Base-by-base conservation (phyloP, 2,797 vertebrate species). In the Salarias fasciatus region DNA sequence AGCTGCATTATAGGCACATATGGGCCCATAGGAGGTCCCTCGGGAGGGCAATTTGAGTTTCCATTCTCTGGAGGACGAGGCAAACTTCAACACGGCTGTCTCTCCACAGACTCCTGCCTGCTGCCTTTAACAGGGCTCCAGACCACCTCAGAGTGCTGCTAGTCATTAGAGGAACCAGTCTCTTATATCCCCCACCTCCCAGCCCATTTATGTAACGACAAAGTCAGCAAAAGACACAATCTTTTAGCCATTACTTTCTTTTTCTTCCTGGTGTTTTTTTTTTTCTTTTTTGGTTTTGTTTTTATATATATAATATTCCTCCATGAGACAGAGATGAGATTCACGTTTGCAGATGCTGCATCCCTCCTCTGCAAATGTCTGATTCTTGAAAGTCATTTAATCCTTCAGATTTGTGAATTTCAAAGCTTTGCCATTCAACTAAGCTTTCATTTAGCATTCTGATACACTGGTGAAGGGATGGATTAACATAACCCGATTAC, bases 401-500 rank as follows among this genome's bases (percentile, higher is more conserved):
- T 86, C 80, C 80, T 62, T 68, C 60, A 69, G 72, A 87, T 80
- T 83, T 79, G 63, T 78, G 74, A 85, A 78, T 88, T 84, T 85
- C 72, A 83, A 82, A 83, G 83, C 85, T 78, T 85, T 80, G 74
- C 75, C 77, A 31, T 74, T 68, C 47, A 86, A 54, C 78, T 86
- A 83, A 88, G 82, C 86, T 81, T 82, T 85, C 64, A 63, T 88
- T 89, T 84, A 80, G 68, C 76, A 90, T 89, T 88, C 80, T 84
- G 75, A 81, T 85, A 79, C 82, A 82, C 62, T 77, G 69, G 72
- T 64, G 82, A 87, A 75, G 78, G 67, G 63, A 69, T 49, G 85
- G 83, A 91, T 92, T 89, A 88, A 50, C 45, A 12, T 88, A 88
- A 89, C 84, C 77, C 54, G 80, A 90, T 89, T 86, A 88, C 51